Conservation (phyloP, 2,888 invertebrate genomes). For the Drosophila paracracens region DNA sequence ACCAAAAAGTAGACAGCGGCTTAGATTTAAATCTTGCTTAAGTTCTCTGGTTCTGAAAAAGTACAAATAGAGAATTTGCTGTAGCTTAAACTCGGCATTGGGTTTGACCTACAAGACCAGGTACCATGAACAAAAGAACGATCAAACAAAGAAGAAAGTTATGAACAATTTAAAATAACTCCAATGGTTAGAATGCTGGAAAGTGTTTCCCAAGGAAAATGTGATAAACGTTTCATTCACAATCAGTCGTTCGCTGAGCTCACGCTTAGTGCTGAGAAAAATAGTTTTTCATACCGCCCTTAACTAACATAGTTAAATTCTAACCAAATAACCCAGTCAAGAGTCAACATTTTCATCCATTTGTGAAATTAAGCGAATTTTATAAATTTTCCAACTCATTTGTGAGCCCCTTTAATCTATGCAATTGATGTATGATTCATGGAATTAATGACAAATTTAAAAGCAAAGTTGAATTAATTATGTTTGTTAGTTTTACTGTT, state of each 20-base stretch:
- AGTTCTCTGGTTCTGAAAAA: background rate
- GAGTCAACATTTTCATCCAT: background rate
- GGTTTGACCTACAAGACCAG: background rate
- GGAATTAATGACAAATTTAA: slow-evolving; percentile 37
- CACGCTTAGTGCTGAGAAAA: background rate
- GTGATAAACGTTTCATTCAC: background rate
- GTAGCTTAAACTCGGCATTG: background rate
- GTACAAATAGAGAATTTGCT: background rate
- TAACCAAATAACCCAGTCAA: background rate
- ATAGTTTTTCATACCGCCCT: background rate
- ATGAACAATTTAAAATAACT: background rate
- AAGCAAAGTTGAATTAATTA: slow-evolving; percentile 16
- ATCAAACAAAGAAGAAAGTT: background rate
- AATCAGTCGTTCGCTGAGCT: background rate
- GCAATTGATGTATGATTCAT: slow-evolving; percentile 42
- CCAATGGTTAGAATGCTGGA: background rate
- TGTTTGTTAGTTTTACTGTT: background rate
- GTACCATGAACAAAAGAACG: background rate
- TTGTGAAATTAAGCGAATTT: background rate
- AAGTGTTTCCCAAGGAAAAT: background rate
- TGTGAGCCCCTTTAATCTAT: slow-evolving; percentile 11
- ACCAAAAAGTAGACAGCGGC: background rate
- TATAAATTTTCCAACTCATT: background rate
- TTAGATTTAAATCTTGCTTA: background rate
- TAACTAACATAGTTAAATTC: background rate